Evolutionary conservation across 2,888 invertebrate species (phyloP).

Genomic region (Agrochola lota): DNA sequence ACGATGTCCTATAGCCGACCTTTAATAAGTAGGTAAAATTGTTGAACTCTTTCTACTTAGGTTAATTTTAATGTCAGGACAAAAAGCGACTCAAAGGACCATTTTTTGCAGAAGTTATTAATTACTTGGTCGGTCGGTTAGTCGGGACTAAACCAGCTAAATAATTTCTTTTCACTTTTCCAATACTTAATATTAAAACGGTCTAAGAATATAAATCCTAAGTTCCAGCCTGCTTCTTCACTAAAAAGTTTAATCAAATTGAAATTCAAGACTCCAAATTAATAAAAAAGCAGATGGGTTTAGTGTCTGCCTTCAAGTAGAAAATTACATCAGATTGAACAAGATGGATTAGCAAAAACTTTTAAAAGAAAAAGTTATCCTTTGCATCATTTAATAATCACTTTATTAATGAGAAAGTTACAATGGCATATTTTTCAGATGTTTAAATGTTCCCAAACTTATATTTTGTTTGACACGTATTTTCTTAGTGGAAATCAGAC

Average conservation of each 20-base stretch:
- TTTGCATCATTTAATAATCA: constrained; percentile 11
- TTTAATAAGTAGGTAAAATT: neutral
- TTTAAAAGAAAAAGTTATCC: neutral
- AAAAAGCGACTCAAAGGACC: neutral
- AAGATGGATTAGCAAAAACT: constrained; percentile 34
- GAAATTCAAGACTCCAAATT: constrained; percentile 20
- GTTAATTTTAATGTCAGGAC: neutral
- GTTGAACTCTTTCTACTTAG: neutral
- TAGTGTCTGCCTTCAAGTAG: neutral
- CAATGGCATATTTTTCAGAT: neutral
- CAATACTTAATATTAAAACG: constrained; percentile 16
- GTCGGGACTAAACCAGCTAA: neutral
- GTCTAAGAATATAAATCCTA: constrained; percentile 9
- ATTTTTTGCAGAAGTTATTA: neutral
- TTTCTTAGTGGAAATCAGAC: neutral
- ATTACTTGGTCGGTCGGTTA: too few species aligned
- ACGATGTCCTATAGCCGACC: too few species aligned
- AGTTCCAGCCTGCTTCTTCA: constrained; percentile 13
- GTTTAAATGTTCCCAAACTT: neutral
- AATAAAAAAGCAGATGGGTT: constrained; percentile 26
- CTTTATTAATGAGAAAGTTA: neutral
- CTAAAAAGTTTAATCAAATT: constrained; percentile 42
- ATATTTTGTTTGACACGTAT: neutral
- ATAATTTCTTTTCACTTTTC: neutral
- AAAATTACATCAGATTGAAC: constrained; percentile 32